Base-by-base conservation (phyloP, 2,888 invertebrate genomes). In the Apamea sordens region DNA sequence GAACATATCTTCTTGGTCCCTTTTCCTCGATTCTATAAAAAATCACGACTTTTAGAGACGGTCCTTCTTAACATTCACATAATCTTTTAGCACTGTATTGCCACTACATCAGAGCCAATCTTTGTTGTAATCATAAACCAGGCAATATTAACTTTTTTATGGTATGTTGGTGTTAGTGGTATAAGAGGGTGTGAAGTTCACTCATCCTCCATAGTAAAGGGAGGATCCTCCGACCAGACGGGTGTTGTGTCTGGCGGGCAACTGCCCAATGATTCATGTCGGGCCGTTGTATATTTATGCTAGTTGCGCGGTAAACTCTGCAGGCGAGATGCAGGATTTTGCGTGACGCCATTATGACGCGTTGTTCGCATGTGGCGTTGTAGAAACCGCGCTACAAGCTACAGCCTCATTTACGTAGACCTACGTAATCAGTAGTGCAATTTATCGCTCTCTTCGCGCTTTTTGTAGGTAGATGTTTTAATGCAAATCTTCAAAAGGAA, bases 21-120 rank as follows among this genome's bases (percentile, higher is more conserved):
- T 53, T 80, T 47, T 63, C 15, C 44, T 4, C 8, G 3, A 47
- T 41, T 47, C 13, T 36, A 61, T 75, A 74, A 67, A 73, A 80
- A 68, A 73, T 53, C n/a, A 74, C 7, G 50, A 24, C 32, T 73
- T n/a, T 47, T 15, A 0, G 1, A 32, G 3, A 41, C 41, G 18
- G 6, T 0, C 8, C 0, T 24, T 28, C 6, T 50, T 47, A 6
- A 21, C 21, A 24, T 59, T 18, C 0, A 74, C 5, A n/a, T 21
- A 50, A 21, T 53, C 2, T 32, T 44, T 2, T n/a, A 2, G 18
- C 8, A n/a, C 32, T n/a, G n/a, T 56, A 1, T 44, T 21, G 50
- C 3, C 0, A 8, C 2, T 1, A 18, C 0, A 32, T 10, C 21
- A 64, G 11, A 32, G 24, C 1, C 0, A 32, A 47, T 32, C 0